Base-by-base conservation (phyloP, 1,140 invertebrate species). In the Danaus plexippus region DNA sequence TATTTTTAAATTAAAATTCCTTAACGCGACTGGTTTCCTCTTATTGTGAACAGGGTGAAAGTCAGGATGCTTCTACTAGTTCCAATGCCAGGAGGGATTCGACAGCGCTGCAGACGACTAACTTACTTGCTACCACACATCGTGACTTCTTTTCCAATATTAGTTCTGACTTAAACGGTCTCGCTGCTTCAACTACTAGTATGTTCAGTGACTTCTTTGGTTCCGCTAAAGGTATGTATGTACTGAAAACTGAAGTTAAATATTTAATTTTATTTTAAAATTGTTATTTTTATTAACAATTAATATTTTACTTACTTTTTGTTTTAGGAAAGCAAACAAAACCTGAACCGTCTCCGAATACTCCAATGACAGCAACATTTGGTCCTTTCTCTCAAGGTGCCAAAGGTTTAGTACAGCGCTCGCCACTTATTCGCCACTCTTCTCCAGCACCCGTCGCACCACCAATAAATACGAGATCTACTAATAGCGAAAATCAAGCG, bases 151-250 rank as follows among this genome's bases (percentile, higher is more conserved):
- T 97, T 71, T 95, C 94, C 55, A 95, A 95, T 72, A 94, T 97
- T 69, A 94, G 94, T 69, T 95, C 90, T 13, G 95, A 96, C 82
- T 88, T 97, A 32, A 97, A 97, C 80, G 96, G 95, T 6, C 90
- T 97, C 49, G 95, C 96, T 18, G 92, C 94, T 9, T 95, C 96
- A 71, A 97, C 96, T 0, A 93, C 94, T 6, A 96, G 92, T 70
- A 95, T 97, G 92, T 96, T 98, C 71, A 96, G 94, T 57, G 96
- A 95, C 77, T 90, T 97, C 64, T 97, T 98, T 77, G 93, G 94
- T 84, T 84, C 87, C 13, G 22, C 2, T 32, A 91, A 90, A 80
- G 91, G 92, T 89, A 69, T 52, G 56, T 75, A 47, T 32, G 22
- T 32, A 32, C 1, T 32, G 22, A 32, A 6, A 4, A 32, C 22